Base-by-base conservation (phyloP, 2,797 vertebrate species). In the Periparus ater region DNA sequence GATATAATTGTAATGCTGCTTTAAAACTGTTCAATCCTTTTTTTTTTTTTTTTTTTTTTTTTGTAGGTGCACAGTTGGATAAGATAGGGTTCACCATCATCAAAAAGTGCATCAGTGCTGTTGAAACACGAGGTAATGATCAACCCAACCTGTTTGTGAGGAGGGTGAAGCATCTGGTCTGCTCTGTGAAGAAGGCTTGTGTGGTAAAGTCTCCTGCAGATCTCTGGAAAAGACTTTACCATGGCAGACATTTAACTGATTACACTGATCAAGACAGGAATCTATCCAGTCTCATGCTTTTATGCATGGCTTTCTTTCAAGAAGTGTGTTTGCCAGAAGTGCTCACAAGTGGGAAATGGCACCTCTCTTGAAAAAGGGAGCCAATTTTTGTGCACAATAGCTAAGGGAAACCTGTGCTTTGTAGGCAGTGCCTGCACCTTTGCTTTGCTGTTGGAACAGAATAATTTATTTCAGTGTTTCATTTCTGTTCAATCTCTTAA, bases 61-160 rank as follows among this genome's bases (percentile, higher is more conserved):
- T 93, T 93, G 7, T 73, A 98, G 98, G 98, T 92, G 98, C 99
- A 51, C 99, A 99, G 54, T 94, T 99, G 97, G 98, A 99, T 98
- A 98, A 99, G 13, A 96, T 98, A 80, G 99, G 99, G n/a, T 98
- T 99, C 95, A 97, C 96, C 66, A 96, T 99, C 98, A 97, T 99
- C 96, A 99, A 98, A 98, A 99, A 99, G 90, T 99, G 99, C 88
- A 99, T 99, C 97, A 98, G 92, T 66, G 99, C 99, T 50, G 98
- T 99, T 77, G 99, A 99, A 96, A 98, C 96, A 21, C 98, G 99
- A 99, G 99, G 99, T 98, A 98, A 98, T 38, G 51, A 70, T 85
- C 72, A 84, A 84, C 27, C 1, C 40, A 60, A 3, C 13, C 10
- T 80, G 16, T 60, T 61, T 36, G 47, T 38, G 50, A 51, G 81